Base-by-base conservation (phyloP, 1,140 invertebrate genomes). In the Atopsyche davidsoni region DNA sequence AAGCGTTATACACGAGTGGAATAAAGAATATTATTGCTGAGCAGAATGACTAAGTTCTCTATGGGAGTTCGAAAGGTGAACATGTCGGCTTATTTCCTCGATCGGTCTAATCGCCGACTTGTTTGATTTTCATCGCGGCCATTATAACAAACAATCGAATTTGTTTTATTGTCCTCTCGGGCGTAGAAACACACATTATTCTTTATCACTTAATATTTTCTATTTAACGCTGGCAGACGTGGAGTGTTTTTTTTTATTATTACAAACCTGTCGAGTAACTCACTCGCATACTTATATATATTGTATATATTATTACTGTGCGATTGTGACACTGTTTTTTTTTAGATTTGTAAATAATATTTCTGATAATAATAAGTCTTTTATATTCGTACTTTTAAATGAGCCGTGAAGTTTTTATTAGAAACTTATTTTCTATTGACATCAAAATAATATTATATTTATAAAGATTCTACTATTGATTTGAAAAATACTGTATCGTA, bases 121-220 rank as follows among this genome's bases (percentile, higher is more conserved):
- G 38, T 48, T 23, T 38, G 46, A 44, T 42, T 34, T 41, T 50
- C 40, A 32, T 22, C 24, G 18, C 28, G 32, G 18, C 17, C 2
- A 40, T 47, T 47, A 32, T 34, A 39, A 9, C 18, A n/a, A 19
- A 49, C 38, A 49, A 49, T 49, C 38, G 18, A 49, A 41, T 49
- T 31, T 41, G 39, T 49, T 49, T 46, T 42, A 32, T 34, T 38
- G 22, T 49, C 36, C 3, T 3, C 19, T 4, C 14, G 32, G 16
- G 32, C n/a, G 32, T 13, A 34, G 16, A 34, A 16, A 13, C 16
- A 34, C n/a, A 13, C 10, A 17, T 16, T 18, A 39, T 39, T 17
- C 13, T 17, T 39, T 39, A 39, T 39, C 18, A 17, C 36, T 39
- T 19, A 39, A 39, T 39, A 39, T 13, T 39, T 4, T 7, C 18